These are phyloP conservation scores for Penaeus chinensis DNA, from an alignment of 1,140 invertebrate genomes.

Conservation along the genomic window DNA sequence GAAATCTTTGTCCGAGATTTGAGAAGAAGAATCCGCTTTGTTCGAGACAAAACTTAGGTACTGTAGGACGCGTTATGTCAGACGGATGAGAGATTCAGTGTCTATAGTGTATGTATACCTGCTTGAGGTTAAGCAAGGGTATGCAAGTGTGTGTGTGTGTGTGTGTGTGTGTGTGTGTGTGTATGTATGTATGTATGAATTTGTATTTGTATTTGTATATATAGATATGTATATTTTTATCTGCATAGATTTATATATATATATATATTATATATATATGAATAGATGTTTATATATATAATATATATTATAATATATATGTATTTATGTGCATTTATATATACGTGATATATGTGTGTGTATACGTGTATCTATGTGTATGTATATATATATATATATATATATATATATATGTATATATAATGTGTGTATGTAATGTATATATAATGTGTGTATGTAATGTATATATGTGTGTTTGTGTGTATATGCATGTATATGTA, in stretches of 20 bases:
- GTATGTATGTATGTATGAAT: neutral
- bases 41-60: no score
- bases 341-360: neutral
- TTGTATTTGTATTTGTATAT: neutral
- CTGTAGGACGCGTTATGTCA: no score
- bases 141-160: no score
- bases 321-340: slow-evolving; percentile 11
- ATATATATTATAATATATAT: neutral
- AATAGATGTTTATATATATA: neutral
- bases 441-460: neutral
- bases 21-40: no score
- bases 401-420: neutral
- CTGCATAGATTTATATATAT: neutral
- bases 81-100: no score
- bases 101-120: no score
- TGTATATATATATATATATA: neutral
- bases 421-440: neutral
- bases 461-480: slow-evolving; percentile 3
- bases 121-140: no score
- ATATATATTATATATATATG: neutral
- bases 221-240: neutral
- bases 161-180: no score
- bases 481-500: neutral
- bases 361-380: slow-evolving; percentile 3
- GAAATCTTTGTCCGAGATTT: no score